A percentile compares a stretch with the other conserved stretches of the same genome.
Conservation (phyloP, 2,888 invertebrate genomes). For the Teleiodes luculella region DNA sequence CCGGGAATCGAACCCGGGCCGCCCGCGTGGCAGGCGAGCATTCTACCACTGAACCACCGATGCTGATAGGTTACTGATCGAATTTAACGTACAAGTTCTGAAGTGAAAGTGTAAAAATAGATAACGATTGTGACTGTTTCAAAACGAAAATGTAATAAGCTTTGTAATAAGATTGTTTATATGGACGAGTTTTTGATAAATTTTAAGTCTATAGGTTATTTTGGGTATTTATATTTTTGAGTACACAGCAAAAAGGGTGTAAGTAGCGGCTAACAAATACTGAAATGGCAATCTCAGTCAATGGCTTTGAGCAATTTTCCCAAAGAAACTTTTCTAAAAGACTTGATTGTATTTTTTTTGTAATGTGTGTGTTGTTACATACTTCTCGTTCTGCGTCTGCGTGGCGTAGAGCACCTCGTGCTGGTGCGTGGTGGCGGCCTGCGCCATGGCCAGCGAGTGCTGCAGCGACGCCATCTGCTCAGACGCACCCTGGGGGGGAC, state of each 20-base stretch:
- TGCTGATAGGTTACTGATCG: constrained; percentile 43
- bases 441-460: constrained; percentile 66
- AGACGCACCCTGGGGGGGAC: constrained; percentile 64
- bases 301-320: no score
- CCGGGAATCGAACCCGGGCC: constrained; percentile 76
- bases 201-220: no score
- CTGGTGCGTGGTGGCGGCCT: constrained; percentile 66
- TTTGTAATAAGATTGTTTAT: no score
- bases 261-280: no score
- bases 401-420: constrained; percentile 69
- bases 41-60: constrained; percentile 80
- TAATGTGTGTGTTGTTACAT: constrained; percentile 16
- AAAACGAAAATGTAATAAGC: no score
- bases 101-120: neutral
- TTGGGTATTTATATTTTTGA: no score
- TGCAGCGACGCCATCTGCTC: constrained; percentile 71
- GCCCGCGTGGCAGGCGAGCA: constrained; percentile 80
- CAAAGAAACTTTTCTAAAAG: no score
- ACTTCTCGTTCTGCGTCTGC: constrained; percentile 72
- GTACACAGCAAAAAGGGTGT: no score
- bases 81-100: constrained; percentile 22
- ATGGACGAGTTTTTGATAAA: no score
- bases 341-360: no score
- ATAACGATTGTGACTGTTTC: no score
- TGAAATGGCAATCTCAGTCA: no score